A percentile compares a stretch with the other conserved stretches of the same genome.
Conservation (phyloP, 2,113 vertebrate genomes). For the Aspidoscelis tigris region DNA sequence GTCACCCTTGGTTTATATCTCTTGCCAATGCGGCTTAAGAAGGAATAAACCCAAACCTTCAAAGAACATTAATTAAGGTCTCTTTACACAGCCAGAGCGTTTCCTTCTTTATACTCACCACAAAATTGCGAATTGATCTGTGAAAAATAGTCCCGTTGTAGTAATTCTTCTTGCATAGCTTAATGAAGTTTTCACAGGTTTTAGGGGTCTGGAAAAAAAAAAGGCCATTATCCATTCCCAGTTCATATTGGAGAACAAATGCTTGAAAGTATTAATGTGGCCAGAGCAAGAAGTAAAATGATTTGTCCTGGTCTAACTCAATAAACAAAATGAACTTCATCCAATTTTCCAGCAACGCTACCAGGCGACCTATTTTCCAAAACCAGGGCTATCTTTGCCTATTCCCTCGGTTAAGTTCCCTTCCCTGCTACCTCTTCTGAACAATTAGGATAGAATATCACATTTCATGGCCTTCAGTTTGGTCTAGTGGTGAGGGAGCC, state of each 20-base stretch:
- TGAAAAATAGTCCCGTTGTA: conserved; percentile 93
- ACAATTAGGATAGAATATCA: background rate
- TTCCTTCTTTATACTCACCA: conserved; percentile 78
- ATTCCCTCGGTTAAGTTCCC: background rate
- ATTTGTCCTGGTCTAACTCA: background rate
- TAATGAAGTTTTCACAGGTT: conserved; percentile 95
- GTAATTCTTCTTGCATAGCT: conserved; percentile 91
- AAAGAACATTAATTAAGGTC: conserved; percentile 24
- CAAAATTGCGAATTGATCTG: conserved; percentile 95
- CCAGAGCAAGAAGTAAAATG: too few species aligned
- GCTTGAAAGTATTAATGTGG: background rate
- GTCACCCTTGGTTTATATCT: background rate
- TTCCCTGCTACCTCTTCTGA: background rate
- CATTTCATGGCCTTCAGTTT: background rate
- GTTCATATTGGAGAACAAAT: background rate
- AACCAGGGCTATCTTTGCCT: background rate
- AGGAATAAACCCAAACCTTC: conserved; percentile 15
- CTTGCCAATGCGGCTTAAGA: background rate
- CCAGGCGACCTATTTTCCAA: background rate
- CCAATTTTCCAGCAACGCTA: background rate
- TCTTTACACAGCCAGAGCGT: background rate
- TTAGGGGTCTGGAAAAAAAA: conserved; percentile 84
- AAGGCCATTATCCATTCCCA: rapidly evolving
- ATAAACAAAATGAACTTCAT: background rate
- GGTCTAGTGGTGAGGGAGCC: too few species aligned